Conservation (phyloP, 1,140 invertebrate genomes). For the Lasioglossum albipes region DNA sequence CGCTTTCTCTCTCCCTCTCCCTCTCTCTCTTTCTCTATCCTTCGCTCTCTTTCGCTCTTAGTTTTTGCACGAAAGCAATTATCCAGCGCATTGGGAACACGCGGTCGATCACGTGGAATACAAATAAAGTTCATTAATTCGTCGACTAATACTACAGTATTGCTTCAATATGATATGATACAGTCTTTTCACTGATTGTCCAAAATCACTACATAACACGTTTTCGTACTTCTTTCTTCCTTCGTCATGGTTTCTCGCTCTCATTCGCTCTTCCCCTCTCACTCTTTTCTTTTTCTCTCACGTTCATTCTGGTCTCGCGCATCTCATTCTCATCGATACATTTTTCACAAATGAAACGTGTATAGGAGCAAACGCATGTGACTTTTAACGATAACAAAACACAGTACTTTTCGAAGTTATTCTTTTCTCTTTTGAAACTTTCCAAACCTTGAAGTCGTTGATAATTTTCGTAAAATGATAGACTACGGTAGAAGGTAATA, state of each 20-base stretch:
- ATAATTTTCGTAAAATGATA: neutral
- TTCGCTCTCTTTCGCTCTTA: neutral
- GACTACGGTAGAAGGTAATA: neutral
- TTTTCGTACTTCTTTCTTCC: slow-evolving; percentile 25
- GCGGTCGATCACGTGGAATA: slow-evolving; percentile 54
- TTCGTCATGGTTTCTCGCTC: slow-evolving; percentile 4
- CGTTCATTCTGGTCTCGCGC: slow-evolving; percentile 2
- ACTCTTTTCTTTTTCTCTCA: neutral
- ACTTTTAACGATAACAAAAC: neutral
- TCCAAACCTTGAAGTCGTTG: slow-evolving; percentile 1
- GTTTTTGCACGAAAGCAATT: slow-evolving; percentile 2
- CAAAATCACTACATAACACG: slow-evolving; percentile 78
- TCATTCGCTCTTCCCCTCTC: neutral
- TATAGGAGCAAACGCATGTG: neutral
- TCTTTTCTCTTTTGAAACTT: neutral
- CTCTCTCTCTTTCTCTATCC: too few species aligned
- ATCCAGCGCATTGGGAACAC: slow-evolving; percentile 27
- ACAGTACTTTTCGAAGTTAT: neutral
- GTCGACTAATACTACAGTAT: slow-evolving; percentile 73
- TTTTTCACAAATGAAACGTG: slow-evolving; percentile 6
- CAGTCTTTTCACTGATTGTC: slow-evolving; percentile 81
- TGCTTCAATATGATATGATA: slow-evolving; percentile 79
- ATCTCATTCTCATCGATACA: slow-evolving; percentile 22
- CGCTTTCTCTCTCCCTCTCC: neutral
- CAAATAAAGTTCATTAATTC: slow-evolving; percentile 63